phyloP scores from a whole-genome alignment of 2,888 invertebrate species.

The Pherbina coryleti region DNA sequence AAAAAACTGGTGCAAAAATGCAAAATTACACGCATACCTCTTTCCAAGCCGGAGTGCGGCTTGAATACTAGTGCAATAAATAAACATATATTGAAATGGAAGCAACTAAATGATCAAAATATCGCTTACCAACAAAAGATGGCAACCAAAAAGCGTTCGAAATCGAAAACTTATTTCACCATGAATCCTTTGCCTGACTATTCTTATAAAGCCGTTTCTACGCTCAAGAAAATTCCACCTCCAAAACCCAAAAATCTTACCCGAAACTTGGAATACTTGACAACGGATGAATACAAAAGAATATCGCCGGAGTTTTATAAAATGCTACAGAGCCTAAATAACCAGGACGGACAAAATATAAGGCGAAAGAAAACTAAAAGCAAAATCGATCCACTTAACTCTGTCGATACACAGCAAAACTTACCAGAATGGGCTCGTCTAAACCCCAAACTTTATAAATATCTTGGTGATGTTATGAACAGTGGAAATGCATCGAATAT shows the following conservation, averaged over 20 bases:
- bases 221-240: background rate
- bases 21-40: background rate
- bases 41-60: background rate
- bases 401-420: background rate
- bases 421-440: background rate
- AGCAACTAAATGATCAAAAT: background rate
- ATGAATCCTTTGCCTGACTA: constrained; percentile 9
- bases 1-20: background rate
- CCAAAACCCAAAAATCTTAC: background rate
- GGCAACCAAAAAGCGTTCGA: background rate
- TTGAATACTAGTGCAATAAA: background rate
- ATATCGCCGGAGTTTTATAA: constrained; percentile 41
- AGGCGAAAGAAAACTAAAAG: no score
- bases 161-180: background rate
- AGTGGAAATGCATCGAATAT: background rate
- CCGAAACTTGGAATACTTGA: background rate
- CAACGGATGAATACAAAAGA: constrained; percentile 34
- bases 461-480: background rate
- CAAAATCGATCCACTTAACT: no score
- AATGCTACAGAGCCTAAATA: constrained; percentile 16
- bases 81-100: background rate
- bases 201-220: background rate
- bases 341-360: no score
- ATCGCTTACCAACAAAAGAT: background rate
- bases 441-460: background rate